phyloP scores from a whole-genome alignment of 2,888 invertebrate species.

The Cephalotes varians region DNA sequence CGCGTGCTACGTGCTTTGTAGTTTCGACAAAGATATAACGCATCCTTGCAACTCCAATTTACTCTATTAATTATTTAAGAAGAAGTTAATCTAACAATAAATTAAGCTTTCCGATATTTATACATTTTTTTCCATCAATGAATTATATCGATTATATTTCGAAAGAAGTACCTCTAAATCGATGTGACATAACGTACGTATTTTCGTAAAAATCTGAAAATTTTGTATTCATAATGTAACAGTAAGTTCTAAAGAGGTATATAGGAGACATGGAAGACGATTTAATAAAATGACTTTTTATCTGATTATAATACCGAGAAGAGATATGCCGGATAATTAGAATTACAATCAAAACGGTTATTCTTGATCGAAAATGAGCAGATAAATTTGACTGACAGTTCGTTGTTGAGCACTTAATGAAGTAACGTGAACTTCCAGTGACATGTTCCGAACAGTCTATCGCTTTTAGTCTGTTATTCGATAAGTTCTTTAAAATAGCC shows the following conservation, averaged over 20 bases:
- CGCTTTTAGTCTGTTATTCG: slow-evolving; percentile 42
- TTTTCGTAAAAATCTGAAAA: not conserved
- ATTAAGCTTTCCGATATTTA: not conserved
- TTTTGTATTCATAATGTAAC: not conserved
- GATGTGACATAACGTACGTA: not conserved
- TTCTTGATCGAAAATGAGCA: slow-evolving; percentile 44
- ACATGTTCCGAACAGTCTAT: slow-evolving; percentile 36
- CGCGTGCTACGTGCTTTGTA: not conserved
- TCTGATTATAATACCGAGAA: slow-evolving; percentile 10
- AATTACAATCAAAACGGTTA: slow-evolving; percentile 54
- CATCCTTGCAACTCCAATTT: not conserved
- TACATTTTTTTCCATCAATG: not conserved
- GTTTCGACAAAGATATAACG: not conserved
- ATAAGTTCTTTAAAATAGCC: slow-evolving; percentile 39
- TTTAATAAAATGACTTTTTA: slow-evolving; percentile 35
- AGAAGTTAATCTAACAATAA: not conserved
- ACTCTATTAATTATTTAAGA: not conserved
- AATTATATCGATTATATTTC: not conserved
- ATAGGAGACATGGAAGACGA: not conserved
- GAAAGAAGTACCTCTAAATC: not conserved
- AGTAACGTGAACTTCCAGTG: slow-evolving; percentile 43
- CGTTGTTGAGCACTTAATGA: slow-evolving; percentile 34
- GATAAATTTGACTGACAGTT: slow-evolving; percentile 54
- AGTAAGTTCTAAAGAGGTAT: slow-evolving; percentile 4
- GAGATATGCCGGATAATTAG: slow-evolving; percentile 40